Conservation (phyloP, 2,888 invertebrate species). For the Diabrotica balteata region DNA sequence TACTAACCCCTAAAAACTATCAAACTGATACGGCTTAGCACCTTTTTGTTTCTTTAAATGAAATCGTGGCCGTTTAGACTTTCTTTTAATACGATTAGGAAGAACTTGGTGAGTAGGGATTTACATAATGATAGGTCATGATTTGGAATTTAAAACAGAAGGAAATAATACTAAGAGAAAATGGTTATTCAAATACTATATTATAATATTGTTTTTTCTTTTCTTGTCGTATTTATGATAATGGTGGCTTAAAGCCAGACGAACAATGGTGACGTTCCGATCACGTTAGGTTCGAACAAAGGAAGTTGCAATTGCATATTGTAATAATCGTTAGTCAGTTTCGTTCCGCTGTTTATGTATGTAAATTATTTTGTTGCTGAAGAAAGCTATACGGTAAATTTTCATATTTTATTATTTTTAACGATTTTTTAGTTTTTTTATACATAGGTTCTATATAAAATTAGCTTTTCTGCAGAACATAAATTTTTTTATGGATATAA, state of each 20-base stretch:
- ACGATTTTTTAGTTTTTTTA: no score
- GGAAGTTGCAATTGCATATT: constrained; percentile 13
- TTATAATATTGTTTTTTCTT: constrained; percentile 14
- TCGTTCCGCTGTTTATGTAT: not conserved
- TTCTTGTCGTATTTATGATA: constrained; percentile 13
- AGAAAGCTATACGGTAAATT: no score
- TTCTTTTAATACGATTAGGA: constrained; percentile 25
- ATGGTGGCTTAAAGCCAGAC: constrained; percentile 11
- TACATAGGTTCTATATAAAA: no score
- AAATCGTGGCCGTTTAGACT: constrained; percentile 10
- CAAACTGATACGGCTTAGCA: not conserved
- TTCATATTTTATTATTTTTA: no score
- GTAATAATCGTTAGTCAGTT: not conserved
- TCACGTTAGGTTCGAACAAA: constrained; percentile 18
- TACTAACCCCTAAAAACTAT: not conserved
- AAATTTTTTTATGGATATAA: no score
- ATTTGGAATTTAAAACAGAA: constrained; percentile 24
- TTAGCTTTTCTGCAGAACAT: no score
- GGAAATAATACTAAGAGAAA: constrained; percentile 23
- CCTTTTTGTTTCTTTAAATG: constrained; percentile 1
- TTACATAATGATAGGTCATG: constrained; percentile 27
- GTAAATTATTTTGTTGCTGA: no score
- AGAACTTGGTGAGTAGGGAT: constrained; percentile 12
- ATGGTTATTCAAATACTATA: constrained; percentile 19
- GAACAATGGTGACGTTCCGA: constrained; percentile 18